A percentile compares a stretch with the other conserved stretches of the same genome.
Evolutionary conservation across 2,113 vertebrate genomes (phyloP).

Genomic region (Chaetorhynchus papuensis): DNA sequence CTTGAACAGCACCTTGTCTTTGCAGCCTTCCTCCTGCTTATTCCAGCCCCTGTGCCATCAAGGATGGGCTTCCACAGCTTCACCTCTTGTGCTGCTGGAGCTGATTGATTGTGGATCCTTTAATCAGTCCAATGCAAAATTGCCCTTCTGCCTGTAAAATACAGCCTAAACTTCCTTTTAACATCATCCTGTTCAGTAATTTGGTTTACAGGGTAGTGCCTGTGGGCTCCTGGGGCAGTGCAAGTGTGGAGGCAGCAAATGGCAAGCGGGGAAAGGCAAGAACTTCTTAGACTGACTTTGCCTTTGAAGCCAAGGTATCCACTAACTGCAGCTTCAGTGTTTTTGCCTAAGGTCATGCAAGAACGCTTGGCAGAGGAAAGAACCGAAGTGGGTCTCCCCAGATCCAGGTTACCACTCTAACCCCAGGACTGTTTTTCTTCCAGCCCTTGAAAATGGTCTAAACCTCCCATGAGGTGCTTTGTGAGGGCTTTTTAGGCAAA

Average conservation of each 20-base stretch:
- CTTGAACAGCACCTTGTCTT: not conserved
- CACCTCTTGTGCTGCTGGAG: not conserved
- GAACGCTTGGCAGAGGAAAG: constrained; percentile 20
- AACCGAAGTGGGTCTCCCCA: constrained; percentile 24
- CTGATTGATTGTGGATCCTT: not conserved
- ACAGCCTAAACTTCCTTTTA: not conserved
- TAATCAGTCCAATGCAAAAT: not conserved
- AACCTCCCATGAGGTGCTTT: not conserved
- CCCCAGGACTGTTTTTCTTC: constrained; percentile 17
- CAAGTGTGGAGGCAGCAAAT: not conserved
- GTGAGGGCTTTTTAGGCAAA: not conserved
- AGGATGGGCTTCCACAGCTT: not conserved
- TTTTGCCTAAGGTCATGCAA: constrained; percentile 37
- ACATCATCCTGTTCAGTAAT: not conserved
- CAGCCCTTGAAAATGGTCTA: constrained; percentile 31
- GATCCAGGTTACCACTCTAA: constrained; percentile 38
- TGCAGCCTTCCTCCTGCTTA: not conserved
- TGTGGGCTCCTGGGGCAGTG: not conserved
- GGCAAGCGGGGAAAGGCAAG: not conserved
- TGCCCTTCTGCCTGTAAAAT: not conserved
- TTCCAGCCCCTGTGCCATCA: not conserved
- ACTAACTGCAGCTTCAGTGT: not conserved
- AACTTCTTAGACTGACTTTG: constrained; percentile 22
- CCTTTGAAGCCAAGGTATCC: constrained; percentile 28
- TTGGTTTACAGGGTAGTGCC: not conserved